Evolutionary conservation across 2,888 invertebrate species (phyloP), one percentile per base, ranked within the genome.

Genomic region (Candidula unifasciata): DNA sequence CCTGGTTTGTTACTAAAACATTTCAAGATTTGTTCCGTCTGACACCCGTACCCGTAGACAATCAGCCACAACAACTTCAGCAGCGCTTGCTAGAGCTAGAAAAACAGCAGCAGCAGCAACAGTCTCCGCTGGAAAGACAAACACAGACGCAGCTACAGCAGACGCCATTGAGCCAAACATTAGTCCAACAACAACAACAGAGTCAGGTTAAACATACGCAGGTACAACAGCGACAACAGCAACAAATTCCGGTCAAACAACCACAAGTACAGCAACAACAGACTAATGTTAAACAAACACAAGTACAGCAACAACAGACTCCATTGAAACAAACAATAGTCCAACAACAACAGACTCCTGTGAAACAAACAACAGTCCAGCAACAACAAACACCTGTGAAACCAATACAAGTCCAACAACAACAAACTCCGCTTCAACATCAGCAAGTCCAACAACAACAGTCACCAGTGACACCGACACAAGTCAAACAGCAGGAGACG

Each of bases 1-100:
- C 86, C 21, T 84, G 84, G 84, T 82, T 86, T 57, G 30, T 86
- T 1, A 73, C 78, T 52, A 82, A 66, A 71, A 78, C 86, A 18
- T 54, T 84, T 27, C 71, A 64, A 68, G 82, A 84, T 35, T 35
- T 73, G 35, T 37, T 74, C 16, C 74, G 73, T 3, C 35, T 35
- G 60, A 54, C 82, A 27, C 71, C 69, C 1, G 24, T 16, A 24
- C 69, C 54, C n/a, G 3, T 8, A 30, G 18, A 6, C 66, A n/a
- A 35, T 33, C 16, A n/a, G 44, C 80, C n/a, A n/a, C 54, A 27
- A 13, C 69, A 68, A 13, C 73, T 35, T 77, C 73, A 24, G 74
- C 44, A 6, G 10, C 3, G 10, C 10, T 35, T 18, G 30, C 78
- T 33, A 24, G 6, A 27, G 79, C 74, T 24, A 37, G 74, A 68